These are phyloP conservation scores for Aphodius granarius DNA, from an alignment of 2,888 invertebrate genomes.

Conservation along the genomic window DNA sequence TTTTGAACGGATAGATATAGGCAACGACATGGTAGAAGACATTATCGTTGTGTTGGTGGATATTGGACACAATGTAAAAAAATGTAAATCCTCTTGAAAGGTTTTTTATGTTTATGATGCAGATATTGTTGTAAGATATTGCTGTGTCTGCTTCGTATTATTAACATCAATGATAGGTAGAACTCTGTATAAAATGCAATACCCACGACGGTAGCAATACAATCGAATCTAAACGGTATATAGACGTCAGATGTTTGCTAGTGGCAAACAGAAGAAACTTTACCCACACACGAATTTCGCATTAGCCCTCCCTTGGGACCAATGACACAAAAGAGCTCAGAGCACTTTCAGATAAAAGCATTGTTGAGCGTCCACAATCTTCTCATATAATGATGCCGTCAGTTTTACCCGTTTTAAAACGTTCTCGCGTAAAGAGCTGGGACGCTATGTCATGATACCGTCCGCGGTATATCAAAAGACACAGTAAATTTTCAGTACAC, in stretches of 20 bases:
- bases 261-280: neutral
- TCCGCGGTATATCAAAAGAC: neutral
- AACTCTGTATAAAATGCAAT: too few species aligned
- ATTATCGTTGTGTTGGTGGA: too few species aligned
- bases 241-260: neutral
- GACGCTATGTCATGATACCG: neutral
- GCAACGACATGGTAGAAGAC: too few species aligned
- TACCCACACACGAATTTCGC: neutral
- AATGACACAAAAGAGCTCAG: neutral
- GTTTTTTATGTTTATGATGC: too few species aligned
- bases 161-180: too few species aligned
- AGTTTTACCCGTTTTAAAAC: neutral
- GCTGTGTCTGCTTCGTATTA: too few species aligned
- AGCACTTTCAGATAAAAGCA: neutral
- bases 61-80: too few species aligned
- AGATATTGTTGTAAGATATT: too few species aligned
- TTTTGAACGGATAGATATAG: too few species aligned
- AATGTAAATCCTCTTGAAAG: too few species aligned
- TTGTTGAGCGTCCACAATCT: neutral
- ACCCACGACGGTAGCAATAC: too few species aligned
- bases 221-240: neutral
- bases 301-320: neutral
- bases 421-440: neutral
- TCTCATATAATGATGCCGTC: neutral
- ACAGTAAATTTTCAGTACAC: neutral